Evolutionary conservation across 2,797 vertebrate genomes (phyloP), one percentile per base, ranked within the genome.

Genomic region (Oreochromis grahami): DNA sequence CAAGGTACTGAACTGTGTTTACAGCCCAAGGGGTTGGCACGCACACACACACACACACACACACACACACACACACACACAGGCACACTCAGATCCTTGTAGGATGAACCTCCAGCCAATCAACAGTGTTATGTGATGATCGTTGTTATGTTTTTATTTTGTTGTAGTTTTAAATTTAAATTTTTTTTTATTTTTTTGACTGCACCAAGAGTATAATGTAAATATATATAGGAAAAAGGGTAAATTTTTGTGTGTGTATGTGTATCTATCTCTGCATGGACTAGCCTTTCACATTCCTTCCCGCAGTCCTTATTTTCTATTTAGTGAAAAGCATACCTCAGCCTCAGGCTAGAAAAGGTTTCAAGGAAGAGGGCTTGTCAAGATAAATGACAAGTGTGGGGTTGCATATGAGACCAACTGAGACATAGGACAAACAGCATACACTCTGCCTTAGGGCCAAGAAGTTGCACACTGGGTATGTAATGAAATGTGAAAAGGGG

Each of bases 1-100:
- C 92, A 90, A 65, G 91, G 89, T 91, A 79, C 91, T 92, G 90
- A 91, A 92, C 41, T 63, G 79, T 78, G 53, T 87, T 89, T 79
- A 48, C 34, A 77, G 78, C 34, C 56, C 68, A 81, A 79, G 79
- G 82, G 84, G 82, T 68, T 56, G 58, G 76, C 45, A 13, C 12
- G 29, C 19, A 12, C 58, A 2, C 32, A 60, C 24, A 14, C 55
- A 29, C 53, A 26, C 43, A 45, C 5, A 6, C 45, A n/a, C 29
- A 24, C 11, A 29, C 63, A 77, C 11, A 6, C 77, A 53, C 10
- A 5, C 1, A 8, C 32, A 19, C 38, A 17, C 48, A 74, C 56
- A 58, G 29, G 5, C 15, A 19, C 29, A 14, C 55, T 8, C 26
- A 43, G 19, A 15, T 38, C 10, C 11, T 56, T 77, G 53, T 43